Percentiles rank a stretch among this genome's conserved stretches.
Evolutionary conservation across 2,113 vertebrate genomes (phyloP).

Genomic region (Zosterops lateralis): DNA sequence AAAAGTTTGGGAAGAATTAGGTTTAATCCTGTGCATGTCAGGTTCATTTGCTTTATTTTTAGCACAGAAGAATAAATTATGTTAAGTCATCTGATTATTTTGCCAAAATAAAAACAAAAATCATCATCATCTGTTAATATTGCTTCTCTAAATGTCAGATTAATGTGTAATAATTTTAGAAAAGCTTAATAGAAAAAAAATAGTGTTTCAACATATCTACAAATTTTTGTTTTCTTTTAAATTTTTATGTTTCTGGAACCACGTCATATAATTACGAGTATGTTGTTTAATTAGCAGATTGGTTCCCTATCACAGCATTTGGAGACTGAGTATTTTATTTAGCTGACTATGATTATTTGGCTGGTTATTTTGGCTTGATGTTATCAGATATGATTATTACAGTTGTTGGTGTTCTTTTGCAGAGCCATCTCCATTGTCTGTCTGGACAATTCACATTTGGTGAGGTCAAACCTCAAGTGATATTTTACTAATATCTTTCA

Average conservation of each 20-base stretch:
- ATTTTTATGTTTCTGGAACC: neutral
- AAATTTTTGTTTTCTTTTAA: neutral
- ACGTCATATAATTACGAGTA: neutral
- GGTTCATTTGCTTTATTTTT: neutral
- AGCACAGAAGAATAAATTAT: neutral
- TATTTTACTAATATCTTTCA: neutral
- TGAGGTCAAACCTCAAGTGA: neutral
- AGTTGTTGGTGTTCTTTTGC: neutral
- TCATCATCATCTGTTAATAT: neutral
- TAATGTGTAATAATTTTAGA: neutral
- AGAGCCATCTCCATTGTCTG: neutral
- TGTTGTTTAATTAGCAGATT: neutral
- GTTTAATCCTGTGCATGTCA: neutral
- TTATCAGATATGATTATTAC: neutral
- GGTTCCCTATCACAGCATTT: neutral
- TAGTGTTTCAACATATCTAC: neutral
- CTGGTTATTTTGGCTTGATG: neutral
- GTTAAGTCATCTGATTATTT: neutral
- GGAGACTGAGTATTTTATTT: neutral
- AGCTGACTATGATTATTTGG: neutral
- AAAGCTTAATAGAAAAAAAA: neutral
- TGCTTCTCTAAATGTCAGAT: neutral
- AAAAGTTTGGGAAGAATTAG: conserved; percentile 1
- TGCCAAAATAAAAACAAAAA: neutral
- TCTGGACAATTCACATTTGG: neutral